Conservation (phyloP, 2,113 vertebrate species). For the Microcebus lehilahytsara region DNA sequence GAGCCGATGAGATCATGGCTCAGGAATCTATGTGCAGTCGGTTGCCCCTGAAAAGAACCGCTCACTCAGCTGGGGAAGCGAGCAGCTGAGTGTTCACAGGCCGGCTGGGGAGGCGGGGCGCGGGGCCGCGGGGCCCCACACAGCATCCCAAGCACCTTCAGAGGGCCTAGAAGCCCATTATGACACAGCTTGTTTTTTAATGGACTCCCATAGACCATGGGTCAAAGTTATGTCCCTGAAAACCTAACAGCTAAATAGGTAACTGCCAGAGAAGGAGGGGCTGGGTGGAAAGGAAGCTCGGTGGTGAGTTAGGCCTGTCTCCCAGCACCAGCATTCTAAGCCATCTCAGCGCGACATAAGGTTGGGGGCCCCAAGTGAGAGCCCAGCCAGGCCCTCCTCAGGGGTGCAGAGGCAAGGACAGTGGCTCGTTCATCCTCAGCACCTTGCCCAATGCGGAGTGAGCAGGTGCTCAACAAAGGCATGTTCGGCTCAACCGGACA, state of each 20-base stretch:
- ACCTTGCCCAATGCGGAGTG: background rate
- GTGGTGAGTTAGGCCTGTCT: background rate
- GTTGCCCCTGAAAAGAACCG: slow-evolving; percentile 84
- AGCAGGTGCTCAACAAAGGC: background rate
- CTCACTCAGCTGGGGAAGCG: slow-evolving; percentile 80
- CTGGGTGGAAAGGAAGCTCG: background rate
- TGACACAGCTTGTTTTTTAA: slow-evolving; percentile 34
- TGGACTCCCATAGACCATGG: background rate
- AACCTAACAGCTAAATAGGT: background rate
- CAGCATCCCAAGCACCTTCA: slow-evolving; percentile 10
- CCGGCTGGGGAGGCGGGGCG: background rate
- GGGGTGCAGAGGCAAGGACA: background rate
- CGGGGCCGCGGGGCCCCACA: background rate
- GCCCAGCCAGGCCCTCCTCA: background rate
- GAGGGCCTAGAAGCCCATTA: slow-evolving; percentile 8
- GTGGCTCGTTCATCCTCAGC: background rate
- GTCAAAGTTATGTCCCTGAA: slow-evolving; percentile 12
- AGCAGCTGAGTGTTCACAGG: slow-evolving; percentile 77
- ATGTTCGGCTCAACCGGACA: background rate
- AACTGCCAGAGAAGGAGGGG: background rate
- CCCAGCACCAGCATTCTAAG: background rate
- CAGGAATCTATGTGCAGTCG: slow-evolving; percentile 84
- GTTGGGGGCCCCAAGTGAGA: background rate
- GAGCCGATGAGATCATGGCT: slow-evolving; percentile 83
- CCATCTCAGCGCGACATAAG: background rate